Evolutionary conservation across 2,113 vertebrate species (phyloP).

Genomic region (Mola mola): DNA sequence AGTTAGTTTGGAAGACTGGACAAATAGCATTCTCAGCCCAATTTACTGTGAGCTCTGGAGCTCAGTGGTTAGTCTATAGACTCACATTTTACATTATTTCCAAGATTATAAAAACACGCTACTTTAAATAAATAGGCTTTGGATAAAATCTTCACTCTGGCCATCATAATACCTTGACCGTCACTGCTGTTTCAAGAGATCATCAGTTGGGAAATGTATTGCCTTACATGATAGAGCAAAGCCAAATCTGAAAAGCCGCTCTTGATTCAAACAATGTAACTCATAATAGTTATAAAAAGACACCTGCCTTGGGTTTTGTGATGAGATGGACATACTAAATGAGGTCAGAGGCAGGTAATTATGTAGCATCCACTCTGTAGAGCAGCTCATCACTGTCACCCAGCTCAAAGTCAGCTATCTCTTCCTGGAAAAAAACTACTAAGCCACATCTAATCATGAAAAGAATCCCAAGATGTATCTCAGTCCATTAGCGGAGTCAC

Average conservation of each 20-base stretch:
- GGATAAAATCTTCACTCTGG: conserved; percentile 9
- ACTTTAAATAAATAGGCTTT: conserved; percentile 24
- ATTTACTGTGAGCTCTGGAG: conserved; percentile 23
- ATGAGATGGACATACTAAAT: conserved; percentile 60
- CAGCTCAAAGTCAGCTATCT: conserved; percentile 40
- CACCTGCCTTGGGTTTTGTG: conserved; percentile 32
- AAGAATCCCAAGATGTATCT: conserved; percentile 59
- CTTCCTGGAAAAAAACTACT: conserved; percentile 33
- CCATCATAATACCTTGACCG: conserved; percentile 24
- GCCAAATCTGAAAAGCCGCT: conserved; percentile 7
- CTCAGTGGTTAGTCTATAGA: conserved; percentile 20
- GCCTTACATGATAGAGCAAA: conserved; percentile 18
- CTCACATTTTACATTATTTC: conserved; percentile 13
- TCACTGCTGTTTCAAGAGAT: conserved; percentile 15
- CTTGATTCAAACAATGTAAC: conserved; percentile 42
- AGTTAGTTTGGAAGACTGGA: conserved; percentile 26
- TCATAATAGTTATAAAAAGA: conserved; percentile 45
- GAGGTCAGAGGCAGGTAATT: conserved; percentile 65
- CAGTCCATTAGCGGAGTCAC: conserved; percentile 62
- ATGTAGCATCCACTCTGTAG: conserved; percentile 51
- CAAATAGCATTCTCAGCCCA: conserved; percentile 12
- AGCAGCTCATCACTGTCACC: conserved; percentile 55
- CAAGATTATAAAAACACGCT: conserved; percentile 4
- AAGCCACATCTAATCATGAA: conserved; percentile 64
- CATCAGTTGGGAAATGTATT: conserved; percentile 33